Percentiles rank a stretch among this genome's conserved stretches.
These are phyloP conservation scores for Drosophila funebris DNA, from an alignment of 1,140 invertebrate genomes.

Conservation along the genomic window DNA sequence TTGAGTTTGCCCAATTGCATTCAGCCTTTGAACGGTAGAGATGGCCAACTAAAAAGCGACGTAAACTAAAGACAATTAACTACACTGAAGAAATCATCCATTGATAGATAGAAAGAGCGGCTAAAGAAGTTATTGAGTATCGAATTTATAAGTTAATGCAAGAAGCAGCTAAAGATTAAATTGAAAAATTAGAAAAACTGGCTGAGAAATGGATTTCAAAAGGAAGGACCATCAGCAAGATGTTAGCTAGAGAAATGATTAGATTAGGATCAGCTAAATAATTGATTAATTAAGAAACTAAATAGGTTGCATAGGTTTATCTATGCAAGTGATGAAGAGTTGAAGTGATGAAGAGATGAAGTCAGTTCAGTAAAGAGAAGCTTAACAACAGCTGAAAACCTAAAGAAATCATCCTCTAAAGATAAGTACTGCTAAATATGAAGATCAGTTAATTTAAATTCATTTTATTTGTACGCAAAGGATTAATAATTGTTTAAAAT, in stretches of 20 bases:
- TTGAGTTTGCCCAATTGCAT: slow-evolving; percentile 49
- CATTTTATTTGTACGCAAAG: slow-evolving; percentile 32
- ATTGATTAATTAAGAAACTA: too few relatives aligned
- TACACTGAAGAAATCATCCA: neutral
- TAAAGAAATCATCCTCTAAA: neutral
- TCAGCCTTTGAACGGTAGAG: slow-evolving; percentile 70
- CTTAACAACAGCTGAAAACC: neutral
- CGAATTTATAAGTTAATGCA: too few relatives aligned
- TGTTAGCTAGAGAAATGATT: too few relatives aligned
- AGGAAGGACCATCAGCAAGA: too few relatives aligned
- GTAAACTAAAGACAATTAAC: slow-evolving; percentile 9
- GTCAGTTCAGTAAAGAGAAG: too few relatives aligned
- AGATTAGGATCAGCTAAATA: too few relatives aligned
- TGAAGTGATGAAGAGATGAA: neutral
- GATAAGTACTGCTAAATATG: neutral
- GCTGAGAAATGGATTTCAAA: too few relatives aligned
- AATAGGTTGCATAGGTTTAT: too few relatives aligned
- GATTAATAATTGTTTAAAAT: slow-evolving; percentile 42
- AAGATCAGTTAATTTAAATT: slow-evolving; percentile 4
- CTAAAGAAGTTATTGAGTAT: too few relatives aligned
- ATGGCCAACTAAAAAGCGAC: slow-evolving; percentile 52
- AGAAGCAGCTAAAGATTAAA: too few relatives aligned
- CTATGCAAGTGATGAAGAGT: neutral
- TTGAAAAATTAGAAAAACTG: too few relatives aligned
- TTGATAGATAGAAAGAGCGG: too few relatives aligned